Evolutionary conservation across 2,113 vertebrate genomes (phyloP).

Genomic region (Vidua chalybeata): DNA sequence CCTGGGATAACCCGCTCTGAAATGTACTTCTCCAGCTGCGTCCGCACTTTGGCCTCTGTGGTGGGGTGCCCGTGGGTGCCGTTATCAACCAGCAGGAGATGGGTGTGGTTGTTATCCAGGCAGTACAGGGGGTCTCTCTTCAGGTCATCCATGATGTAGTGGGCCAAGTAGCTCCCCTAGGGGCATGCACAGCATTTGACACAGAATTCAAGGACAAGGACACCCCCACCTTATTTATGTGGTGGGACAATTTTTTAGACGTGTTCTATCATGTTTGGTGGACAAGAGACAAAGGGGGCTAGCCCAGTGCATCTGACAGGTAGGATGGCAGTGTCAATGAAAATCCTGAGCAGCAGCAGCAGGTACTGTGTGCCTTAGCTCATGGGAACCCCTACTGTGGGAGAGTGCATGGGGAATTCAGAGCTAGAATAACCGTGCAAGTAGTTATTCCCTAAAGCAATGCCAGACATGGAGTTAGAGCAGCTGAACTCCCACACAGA

Average conservation of each 20-base stretch:
- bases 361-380: rapidly evolving
- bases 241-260: rapidly evolving
- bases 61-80: slow-evolving; percentile 76
- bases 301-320: background rate
- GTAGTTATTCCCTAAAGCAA: background rate
- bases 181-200: background rate
- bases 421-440: background rate
- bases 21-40: slow-evolving; percentile 80
- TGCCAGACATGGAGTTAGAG: background rate
- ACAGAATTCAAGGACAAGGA: background rate
- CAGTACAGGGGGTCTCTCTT: slow-evolving; percentile 78
- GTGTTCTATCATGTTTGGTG: rapidly evolving
- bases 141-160: slow-evolving; percentile 80
- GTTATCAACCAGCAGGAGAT: slow-evolving; percentile 77
- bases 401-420: rapidly evolving
- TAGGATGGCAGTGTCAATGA: background rate
- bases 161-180: slow-evolving; percentile 73
- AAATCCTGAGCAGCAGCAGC: background rate
- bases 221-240: background rate
- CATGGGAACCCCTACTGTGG: background rate
- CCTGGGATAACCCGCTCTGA: slow-evolving; percentile 76
- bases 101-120: slow-evolving; percentile 81
- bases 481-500: background rate
- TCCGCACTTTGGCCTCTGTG: slow-evolving; percentile 72
- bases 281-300: background rate